Percentiles rank a stretch among this genome's conserved stretches.
Evolutionary conservation across 2,888 invertebrate species (phyloP).

Genomic region (Chaetogeoica ovagalla): DNA sequence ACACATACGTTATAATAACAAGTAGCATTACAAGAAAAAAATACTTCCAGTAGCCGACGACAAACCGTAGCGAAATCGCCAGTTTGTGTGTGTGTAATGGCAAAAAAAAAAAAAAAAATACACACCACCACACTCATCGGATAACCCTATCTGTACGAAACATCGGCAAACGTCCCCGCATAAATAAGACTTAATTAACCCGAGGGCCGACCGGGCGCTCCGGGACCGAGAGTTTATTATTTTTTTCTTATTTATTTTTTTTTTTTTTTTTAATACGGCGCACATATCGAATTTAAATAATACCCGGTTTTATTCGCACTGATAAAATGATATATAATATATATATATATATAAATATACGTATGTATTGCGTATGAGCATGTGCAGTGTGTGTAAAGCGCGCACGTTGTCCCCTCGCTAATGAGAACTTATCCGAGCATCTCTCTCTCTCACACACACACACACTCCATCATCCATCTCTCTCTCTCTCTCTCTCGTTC

Average conservation of each 20-base stretch:
- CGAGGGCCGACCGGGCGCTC: slow-evolving; percentile 6
- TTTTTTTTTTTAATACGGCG: slow-evolving; percentile 17
- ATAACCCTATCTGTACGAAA: slow-evolving; percentile 51
- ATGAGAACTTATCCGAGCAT: slow-evolving; percentile 52
- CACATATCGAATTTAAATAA: slow-evolving; percentile 50
- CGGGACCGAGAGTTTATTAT: slow-evolving; percentile 9
- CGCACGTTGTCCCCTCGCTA: slow-evolving; percentile 48
- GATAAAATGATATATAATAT: slow-evolving; percentile 48
- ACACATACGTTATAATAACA: slow-evolving; percentile 37
- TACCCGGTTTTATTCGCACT: slow-evolving; percentile 52
- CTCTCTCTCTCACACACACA: background rate
- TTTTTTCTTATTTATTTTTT: background rate
- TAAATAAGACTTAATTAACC: slow-evolving; percentile 53
- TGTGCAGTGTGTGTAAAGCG: background rate
- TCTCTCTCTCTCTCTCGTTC: too few relatives aligned
- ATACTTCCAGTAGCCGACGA: slow-evolving; percentile 44
- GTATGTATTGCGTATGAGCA: background rate
- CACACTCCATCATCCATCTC: background rate
- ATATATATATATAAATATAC: background rate
- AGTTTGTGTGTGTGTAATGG: slow-evolving; percentile 29
- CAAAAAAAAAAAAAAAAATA: slow-evolving; percentile 44
- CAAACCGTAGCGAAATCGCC: slow-evolving; percentile 14
- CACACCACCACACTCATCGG: slow-evolving; percentile 24
- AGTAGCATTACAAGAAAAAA: slow-evolving; percentile 50
- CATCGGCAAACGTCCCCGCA: slow-evolving; percentile 53